A percentile compares a stretch with the other conserved stretches of the same genome.
These are phyloP conservation scores for Pterostichus madidus DNA, from an alignment of 2,888 invertebrate genomes.

Conservation along the genomic window DNA sequence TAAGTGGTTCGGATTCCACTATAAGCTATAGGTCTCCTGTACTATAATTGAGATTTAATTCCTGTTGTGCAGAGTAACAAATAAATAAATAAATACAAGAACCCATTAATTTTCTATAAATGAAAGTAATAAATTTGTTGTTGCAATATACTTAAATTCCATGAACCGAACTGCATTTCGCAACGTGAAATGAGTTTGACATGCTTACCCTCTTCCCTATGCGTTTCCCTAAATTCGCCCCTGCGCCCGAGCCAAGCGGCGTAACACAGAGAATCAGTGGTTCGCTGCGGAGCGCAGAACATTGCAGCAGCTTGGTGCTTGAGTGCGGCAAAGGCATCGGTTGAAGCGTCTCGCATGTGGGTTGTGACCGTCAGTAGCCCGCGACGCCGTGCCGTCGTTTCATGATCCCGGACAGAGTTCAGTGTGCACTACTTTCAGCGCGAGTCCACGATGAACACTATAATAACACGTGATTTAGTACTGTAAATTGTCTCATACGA, in stretches of 20 bases:
- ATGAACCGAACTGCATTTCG: too few relatives aligned
- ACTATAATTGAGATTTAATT: too few relatives aligned
- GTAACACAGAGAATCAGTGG: background rate
- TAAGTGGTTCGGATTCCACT: too few relatives aligned
- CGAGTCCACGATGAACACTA: background rate
- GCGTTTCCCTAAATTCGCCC: background rate
- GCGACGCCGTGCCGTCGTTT: background rate
- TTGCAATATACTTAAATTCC: too few relatives aligned
- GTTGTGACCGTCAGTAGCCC: background rate
- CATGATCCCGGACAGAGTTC: background rate
- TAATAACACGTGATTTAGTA: background rate
- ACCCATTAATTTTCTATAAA: too few relatives aligned
- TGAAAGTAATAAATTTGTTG: too few relatives aligned
- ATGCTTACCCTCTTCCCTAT: too few relatives aligned
- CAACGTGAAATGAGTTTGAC: too few relatives aligned
- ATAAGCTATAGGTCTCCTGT: too few relatives aligned
- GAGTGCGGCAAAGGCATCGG: conserved; percentile 6
- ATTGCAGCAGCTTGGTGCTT: conserved; percentile 24
- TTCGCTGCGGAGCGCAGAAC: background rate
- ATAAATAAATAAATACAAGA: too few relatives aligned
- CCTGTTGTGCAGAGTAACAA: too few relatives aligned
- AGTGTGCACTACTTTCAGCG: background rate
- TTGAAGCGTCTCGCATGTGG: background rate
- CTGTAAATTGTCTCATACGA: background rate
- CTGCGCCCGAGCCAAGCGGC: background rate